Evolutionary conservation across 1,140 invertebrate species (phyloP).

Genomic region (Dreissena polymorpha): DNA sequence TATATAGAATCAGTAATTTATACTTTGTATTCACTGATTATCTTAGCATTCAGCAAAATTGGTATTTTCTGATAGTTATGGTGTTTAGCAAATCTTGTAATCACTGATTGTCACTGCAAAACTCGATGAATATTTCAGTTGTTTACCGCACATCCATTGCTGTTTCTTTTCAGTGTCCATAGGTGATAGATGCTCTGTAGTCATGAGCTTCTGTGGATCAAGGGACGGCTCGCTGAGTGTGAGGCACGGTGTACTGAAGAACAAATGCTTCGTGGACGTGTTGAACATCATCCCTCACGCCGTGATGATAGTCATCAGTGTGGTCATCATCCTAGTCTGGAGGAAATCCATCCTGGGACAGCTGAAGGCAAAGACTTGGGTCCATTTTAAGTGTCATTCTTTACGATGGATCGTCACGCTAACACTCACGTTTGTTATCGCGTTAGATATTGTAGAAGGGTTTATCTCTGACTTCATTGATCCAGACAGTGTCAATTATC

Average conservation of each 20-base stretch:
- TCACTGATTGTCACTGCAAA: too few species aligned
- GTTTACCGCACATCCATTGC: too few species aligned
- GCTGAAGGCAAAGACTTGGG: conserved; percentile 76
- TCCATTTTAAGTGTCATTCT: conserved; percentile 73
- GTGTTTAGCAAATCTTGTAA: too few species aligned
- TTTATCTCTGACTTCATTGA: conserved; percentile 71
- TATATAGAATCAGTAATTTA: too few species aligned
- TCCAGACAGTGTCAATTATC: conserved; percentile 70
- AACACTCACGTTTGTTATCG: conserved; percentile 65
- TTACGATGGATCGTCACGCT: conserved; percentile 71
- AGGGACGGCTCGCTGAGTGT: conserved; percentile 70
- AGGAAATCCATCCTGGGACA: conserved; percentile 72
- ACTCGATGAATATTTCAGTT: too few species aligned
- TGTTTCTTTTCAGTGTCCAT: too few species aligned
- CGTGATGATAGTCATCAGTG: conserved; percentile 68
- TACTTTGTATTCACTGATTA: too few species aligned
- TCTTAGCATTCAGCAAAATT: too few species aligned
- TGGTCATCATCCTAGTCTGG: conserved; percentile 74
- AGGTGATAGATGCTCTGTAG: too few species aligned
- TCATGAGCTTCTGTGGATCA: conserved; percentile 74
- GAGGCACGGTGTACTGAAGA: conserved; percentile 72
- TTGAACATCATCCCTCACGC: conserved; percentile 76
- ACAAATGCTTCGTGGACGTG: conserved; percentile 77
- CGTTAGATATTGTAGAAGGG: conserved; percentile 72
- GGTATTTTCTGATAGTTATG: too few species aligned